phyloP scores from a whole-genome alignment of 2,113 vertebrate species.

The Poeciliopsis occidentalis region DNA sequence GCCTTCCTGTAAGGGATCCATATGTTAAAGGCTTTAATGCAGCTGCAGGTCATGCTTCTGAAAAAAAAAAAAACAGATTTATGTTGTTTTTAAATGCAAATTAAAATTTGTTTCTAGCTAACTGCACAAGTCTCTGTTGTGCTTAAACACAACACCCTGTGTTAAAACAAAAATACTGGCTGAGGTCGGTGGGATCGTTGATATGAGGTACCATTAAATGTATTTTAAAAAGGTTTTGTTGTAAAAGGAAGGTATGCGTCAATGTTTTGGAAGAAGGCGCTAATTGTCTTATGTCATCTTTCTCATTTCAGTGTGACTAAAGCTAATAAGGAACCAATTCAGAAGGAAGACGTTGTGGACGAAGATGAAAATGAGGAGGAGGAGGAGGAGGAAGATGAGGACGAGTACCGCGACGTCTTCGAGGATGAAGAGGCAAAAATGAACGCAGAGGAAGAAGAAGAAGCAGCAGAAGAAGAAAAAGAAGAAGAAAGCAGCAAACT shows the following conservation, averaged over 20 bases:
- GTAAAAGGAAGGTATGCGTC: not conserved
- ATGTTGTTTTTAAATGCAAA: no score
- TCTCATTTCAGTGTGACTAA: conserved; percentile 80
- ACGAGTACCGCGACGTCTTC: conserved; percentile 84
- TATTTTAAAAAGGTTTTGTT: not conserved
- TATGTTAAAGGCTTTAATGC: no score
- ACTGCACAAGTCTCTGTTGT: not conserved
- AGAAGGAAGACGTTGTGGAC: conserved; percentile 81
- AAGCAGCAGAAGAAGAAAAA: conserved; percentile 70
- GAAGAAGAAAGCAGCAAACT: conserved; percentile 75
- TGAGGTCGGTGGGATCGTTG: not conserved
- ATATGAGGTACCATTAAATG: not conserved
- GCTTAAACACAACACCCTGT: not conserved
- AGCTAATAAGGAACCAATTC: conserved; percentile 84
- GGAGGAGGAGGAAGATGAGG: conserved; percentile 71
- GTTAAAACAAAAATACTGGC: no score
- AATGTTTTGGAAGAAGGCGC: not conserved
- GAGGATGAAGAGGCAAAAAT: conserved; percentile 87
- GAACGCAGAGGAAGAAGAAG: conserved; percentile 75
- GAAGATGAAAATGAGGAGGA: conserved; percentile 69
- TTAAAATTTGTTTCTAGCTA: not conserved
- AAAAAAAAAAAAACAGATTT: no score
- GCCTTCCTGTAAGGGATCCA: no score
- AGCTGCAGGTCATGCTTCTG: no score
- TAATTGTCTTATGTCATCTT: not conserved